Evolutionary conservation across 2,888 invertebrate genomes (phyloP).

Genomic region (Pasiphila rectangulata): DNA sequence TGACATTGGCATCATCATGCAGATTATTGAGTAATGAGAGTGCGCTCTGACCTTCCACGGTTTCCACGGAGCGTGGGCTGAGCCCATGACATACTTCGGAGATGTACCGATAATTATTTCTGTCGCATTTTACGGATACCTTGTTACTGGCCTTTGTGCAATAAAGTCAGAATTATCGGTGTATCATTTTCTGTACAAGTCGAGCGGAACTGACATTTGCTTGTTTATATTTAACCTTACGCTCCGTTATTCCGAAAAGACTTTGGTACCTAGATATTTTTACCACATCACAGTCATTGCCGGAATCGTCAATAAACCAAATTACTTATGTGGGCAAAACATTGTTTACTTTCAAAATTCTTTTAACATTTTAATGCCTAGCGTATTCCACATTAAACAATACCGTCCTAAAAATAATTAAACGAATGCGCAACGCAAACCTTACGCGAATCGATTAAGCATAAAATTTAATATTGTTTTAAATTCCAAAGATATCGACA

Average conservation of each 20-base stretch:
- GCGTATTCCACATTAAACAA: no score
- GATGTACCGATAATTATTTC: conserved; percentile 68
- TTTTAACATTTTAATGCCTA: no score
- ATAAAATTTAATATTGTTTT: not conserved
- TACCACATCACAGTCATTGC: no score
- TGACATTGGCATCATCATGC: conserved; percentile 39
- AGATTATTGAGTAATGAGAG: conserved; percentile 57
- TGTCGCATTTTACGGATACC: conserved; percentile 58
- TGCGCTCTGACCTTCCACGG: conserved; percentile 64
- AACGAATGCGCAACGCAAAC: no score
- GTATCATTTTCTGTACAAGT: not conserved
- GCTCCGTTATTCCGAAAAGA: no score
- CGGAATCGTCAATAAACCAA: no score
- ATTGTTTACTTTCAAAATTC: no score
- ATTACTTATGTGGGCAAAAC: no score
- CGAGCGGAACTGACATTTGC: not conserved
- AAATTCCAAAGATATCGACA: not conserved
- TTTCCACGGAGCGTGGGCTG: conserved; percentile 71
- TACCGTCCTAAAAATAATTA: no score
- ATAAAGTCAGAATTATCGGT: conserved; percentile 6
- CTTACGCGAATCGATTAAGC: not conserved
- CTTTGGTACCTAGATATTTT: no score
- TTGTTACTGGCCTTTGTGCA: conserved; percentile 26
- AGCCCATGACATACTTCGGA: conserved; percentile 78
- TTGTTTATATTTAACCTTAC: not conserved